Conservation (phyloP, 2,113 vertebrate species). For the Etheostoma cragini region DNA sequence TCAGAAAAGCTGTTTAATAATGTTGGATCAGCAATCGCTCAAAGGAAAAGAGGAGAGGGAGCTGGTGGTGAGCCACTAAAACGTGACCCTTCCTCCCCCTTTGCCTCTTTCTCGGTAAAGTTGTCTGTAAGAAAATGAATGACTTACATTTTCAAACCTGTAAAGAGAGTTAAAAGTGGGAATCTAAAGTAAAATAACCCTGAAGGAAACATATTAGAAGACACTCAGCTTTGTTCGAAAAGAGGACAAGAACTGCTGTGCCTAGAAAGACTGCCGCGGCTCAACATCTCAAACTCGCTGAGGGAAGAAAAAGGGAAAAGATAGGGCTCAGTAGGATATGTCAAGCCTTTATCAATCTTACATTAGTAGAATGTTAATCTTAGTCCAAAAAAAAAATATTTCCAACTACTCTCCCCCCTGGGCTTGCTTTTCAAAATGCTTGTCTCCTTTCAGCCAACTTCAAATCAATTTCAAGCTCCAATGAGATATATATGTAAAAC, state of each 20-base stretch:
- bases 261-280: conserved; percentile 51
- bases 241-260: conserved; percentile 58
- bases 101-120: conserved; percentile 10
- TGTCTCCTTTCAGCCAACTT: conserved; percentile 76
- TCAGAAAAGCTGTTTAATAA: conserved; percentile 31
- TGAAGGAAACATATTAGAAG: conserved; percentile 49
- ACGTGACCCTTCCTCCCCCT: neutral
- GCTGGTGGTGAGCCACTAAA: neutral
- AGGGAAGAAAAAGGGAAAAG: conserved; percentile 49
- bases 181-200: conserved; percentile 54
- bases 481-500: conserved; percentile 81
- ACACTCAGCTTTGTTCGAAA: conserved; percentile 46
- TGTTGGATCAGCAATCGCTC: conserved; percentile 20
- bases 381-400: conserved; percentile 50
- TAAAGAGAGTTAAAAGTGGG: conserved; percentile 32
- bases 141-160: conserved; percentile 47
- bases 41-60: neutral
- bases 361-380: conserved; percentile 78
- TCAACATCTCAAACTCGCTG: conserved; percentile 53
- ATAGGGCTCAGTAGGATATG: conserved; percentile 70
- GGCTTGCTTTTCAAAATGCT: conserved; percentile 70
- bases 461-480: conserved; percentile 85
- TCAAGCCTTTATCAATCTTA: conserved; percentile 80
- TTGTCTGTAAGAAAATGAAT: conserved; percentile 53
- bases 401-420: conserved; percentile 34